Base-by-base conservation (phyloP, 2,888 invertebrate genomes). In the Augochlorella aurata region DNA sequence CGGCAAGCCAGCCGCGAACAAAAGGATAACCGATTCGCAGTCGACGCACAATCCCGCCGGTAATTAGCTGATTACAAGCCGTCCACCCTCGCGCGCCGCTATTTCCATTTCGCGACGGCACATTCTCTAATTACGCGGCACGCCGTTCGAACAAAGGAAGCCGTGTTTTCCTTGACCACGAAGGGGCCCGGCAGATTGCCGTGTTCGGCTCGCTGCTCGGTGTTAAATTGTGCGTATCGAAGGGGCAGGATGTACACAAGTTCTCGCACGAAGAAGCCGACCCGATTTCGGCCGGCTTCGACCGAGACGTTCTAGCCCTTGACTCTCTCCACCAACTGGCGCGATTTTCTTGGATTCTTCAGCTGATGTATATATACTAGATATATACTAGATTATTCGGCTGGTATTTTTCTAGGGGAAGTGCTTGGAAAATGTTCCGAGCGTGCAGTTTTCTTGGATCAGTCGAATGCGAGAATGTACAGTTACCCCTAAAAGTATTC, bases 11-110 rank as follows among this genome's bases (percentile, higher is more conserved):
- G 45, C 49, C 21, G 29, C 61, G 65, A 86, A 79, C 76, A 52
- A 54, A 61, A 66, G 70, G 77, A 67, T 47, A 54, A 77, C 63
- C 63, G 50, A 73, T 77, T 79, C 74, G 63, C 65, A 66, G 69
- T 65, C 70, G 77, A 52, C 61, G 67, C 61, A 68, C 68, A 70
- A 67, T 71, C 44, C 65, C 58, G 21, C 45, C 76, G 8, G 79
- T 77, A 84, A 86, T 86, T 84, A 86, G 79, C 81, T 81, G 81
- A 86, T 86, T 87, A 86, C 87, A 77, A 68, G 74, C 67, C 52
- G 47, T 16, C 29, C 65, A 61, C 45, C 70, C 66, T 77, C 65
- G n/a, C 47, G 29, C 38, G 63, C 9, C 58, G 58, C 49, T 73
- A 47, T 78, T 77, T 71, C 61, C 77, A 74, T 77, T 63, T 87